Evolutionary conservation across 2,797 vertebrate species (phyloP).

Genomic region (Melanogrammus aeglefinus): DNA sequence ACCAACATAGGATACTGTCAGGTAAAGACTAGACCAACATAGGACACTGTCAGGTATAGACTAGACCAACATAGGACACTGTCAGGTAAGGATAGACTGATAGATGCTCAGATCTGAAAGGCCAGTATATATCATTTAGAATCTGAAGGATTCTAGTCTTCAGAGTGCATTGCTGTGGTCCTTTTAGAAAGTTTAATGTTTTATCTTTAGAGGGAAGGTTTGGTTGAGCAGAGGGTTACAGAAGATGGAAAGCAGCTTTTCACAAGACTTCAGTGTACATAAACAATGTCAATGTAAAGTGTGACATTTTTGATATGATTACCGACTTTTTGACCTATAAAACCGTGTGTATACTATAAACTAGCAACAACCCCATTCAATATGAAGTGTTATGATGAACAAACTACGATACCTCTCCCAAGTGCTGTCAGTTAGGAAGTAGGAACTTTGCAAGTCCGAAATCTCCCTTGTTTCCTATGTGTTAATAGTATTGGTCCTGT

Average conservation of each 20-base stretch:
- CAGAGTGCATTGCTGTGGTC: too few species aligned
- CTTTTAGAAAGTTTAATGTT: too few species aligned
- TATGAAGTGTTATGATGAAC: not conserved
- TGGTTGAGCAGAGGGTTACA: too few species aligned
- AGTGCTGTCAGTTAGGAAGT: not conserved
- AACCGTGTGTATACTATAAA: not conserved
- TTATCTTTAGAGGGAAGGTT: too few species aligned
- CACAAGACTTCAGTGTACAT: too few species aligned
- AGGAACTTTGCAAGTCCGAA: not conserved
- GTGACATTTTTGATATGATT: too few species aligned
- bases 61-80: slow-evolving; percentile 90
- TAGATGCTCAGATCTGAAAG: not conserved
- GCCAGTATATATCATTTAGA: too few species aligned
- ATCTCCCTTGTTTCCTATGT: not conserved
- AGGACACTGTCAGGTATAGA: slow-evolving; percentile 93
- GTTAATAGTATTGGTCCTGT: not conserved
- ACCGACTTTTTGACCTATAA: too few species aligned
- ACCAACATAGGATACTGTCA: not conserved
- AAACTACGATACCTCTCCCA: not conserved
- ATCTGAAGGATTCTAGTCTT: too few species aligned
- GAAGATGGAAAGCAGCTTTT: too few species aligned
- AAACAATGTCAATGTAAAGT: too few species aligned
- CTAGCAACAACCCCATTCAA: not conserved
- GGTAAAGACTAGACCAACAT: slow-evolving; percentile 75
- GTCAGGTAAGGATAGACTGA: slow-evolving; percentile 80